Conservation (phyloP, 2,113 vertebrate genomes). For the Apteryx owenii region DNA sequence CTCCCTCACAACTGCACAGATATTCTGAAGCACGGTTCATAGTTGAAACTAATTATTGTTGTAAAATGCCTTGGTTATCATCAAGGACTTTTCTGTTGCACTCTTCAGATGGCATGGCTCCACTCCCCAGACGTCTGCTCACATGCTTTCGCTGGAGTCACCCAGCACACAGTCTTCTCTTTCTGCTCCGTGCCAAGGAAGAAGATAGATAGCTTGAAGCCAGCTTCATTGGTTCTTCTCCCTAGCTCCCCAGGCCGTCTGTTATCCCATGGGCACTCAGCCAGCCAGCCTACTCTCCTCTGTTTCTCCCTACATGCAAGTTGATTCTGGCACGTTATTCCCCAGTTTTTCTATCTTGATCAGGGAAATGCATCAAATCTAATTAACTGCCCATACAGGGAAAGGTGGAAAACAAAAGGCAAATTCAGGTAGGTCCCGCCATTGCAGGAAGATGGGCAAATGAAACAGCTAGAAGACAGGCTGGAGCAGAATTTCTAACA, state of each 20-base stretch:
- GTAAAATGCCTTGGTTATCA: slow-evolving; percentile 36
- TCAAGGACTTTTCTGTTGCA: neutral
- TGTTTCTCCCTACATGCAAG: neutral
- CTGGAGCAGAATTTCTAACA: neutral
- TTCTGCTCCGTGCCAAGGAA: neutral
- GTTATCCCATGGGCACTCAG: neutral
- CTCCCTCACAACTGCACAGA: neutral
- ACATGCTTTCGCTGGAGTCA: fast-evolving
- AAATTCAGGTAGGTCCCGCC: neutral
- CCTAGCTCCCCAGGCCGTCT: neutral
- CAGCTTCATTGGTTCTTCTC: neutral
- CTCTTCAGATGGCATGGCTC: neutral
- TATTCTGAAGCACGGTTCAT: neutral
- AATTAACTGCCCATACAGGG: neutral
- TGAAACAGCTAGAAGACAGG: neutral
- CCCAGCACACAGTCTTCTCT: neutral
- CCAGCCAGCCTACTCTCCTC: neutral
- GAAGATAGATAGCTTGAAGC: neutral
- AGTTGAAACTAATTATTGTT: neutral
- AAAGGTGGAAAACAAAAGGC: neutral
- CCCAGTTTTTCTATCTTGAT: neutral
- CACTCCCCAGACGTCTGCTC: neutral
- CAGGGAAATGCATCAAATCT: neutral
- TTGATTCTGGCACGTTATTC: neutral
- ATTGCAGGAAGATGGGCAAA: neutral